Percentiles rank a stretch among this genome's conserved stretches.
These are phyloP conservation scores for Eublepharis macularius DNA, from an alignment of 2,113 vertebrate genomes.

Conservation along the genomic window DNA sequence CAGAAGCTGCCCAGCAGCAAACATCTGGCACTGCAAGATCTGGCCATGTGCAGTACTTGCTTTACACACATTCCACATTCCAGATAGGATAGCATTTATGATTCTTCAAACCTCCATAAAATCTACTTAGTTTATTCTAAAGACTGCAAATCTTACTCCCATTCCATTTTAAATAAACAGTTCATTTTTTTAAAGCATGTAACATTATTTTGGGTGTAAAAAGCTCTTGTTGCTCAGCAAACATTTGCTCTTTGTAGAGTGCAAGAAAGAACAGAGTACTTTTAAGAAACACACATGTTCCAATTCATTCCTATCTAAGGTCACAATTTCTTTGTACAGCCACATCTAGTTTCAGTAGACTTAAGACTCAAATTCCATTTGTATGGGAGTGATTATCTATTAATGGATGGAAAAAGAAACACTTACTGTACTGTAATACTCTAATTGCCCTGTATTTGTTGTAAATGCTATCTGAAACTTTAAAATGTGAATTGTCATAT, in stretches of 20 bases:
- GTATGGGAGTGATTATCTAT: conserved; percentile 17
- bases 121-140: background rate
- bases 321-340: background rate
- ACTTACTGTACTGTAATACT: background rate
- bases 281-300: background rate
- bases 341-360: background rate
- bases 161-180: background rate
- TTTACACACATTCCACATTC: background rate
- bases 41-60: background rate
- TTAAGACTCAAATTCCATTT: conserved; percentile 24
- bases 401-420: conserved; percentile 22
- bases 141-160: background rate
- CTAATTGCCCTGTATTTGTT: conserved; percentile 16
- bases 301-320: background rate
- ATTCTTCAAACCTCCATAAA: background rate
- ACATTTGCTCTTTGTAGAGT: background rate
- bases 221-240: background rate
- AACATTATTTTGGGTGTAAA: conserved; percentile 29
- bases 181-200: conserved; percentile 2
- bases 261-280: background rate
- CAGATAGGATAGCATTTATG: background rate
- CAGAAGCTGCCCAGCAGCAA: background rate
- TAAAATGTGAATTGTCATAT: background rate
- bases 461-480: background rate
- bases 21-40: background rate